Percentiles rank a stretch among this genome's conserved stretches.
Evolutionary conservation across 2,888 invertebrate species (phyloP).

Genomic region (Petrolisthes cinctipes): DNA sequence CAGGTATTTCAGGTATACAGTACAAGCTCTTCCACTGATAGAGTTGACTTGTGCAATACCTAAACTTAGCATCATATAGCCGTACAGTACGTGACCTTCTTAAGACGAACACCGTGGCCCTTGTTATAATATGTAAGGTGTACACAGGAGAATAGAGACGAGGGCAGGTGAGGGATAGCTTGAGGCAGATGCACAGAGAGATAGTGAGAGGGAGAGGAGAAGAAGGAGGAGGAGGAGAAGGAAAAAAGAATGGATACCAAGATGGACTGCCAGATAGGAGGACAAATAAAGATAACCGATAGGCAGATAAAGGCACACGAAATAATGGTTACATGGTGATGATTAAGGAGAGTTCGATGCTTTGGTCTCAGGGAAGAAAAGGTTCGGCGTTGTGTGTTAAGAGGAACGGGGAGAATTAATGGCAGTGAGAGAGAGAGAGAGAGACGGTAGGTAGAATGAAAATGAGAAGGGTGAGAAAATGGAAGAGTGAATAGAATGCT

Average conservation of each 20-base stretch:
- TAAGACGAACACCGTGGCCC: no score
- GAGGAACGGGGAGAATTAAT: background rate
- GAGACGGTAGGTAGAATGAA: background rate
- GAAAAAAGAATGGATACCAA: background rate
- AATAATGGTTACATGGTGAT: background rate
- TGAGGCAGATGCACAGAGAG: background rate
- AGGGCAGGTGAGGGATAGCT: background rate
- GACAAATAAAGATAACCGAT: background rate
- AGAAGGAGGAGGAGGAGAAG: background rate
- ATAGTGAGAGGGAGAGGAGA: background rate
- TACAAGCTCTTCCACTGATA: no score
- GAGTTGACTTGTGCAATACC: no score
- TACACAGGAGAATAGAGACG: background rate
- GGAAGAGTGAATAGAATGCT: no score
- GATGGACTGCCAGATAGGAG: background rate
- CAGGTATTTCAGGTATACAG: no score
- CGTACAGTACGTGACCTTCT: no score
- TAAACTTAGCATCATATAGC: no score
- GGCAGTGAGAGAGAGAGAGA: background rate
- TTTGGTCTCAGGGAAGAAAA: background rate
- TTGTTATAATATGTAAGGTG: no score
- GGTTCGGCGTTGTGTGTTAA: background rate
- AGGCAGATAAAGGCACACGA: background rate
- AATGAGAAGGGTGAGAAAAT: background rate
- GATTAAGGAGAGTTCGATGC: background rate